phyloP scores from a whole-genome alignment of 1,140 invertebrate genomes.

The Diachasma alloeum region DNA sequence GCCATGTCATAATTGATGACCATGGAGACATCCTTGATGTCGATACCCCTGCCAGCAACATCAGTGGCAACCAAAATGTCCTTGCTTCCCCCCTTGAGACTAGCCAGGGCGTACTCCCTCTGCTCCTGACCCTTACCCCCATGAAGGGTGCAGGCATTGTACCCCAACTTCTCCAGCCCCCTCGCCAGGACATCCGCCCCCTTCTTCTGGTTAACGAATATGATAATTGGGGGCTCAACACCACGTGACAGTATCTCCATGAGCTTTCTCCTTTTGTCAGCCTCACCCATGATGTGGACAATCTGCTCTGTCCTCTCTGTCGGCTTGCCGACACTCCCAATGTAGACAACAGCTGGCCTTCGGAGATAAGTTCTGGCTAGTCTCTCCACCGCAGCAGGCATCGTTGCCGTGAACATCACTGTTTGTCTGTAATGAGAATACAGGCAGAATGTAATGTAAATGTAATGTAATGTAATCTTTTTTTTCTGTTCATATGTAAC shows the following conservation, averaged over 20 bases:
- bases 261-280: slow-evolving; percentile 91
- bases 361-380: slow-evolving; percentile 94
- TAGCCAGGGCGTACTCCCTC: slow-evolving; percentile 96
- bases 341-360: slow-evolving; percentile 97
- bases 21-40: slow-evolving; percentile 98
- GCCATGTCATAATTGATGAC: slow-evolving; percentile 99
- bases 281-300: slow-evolving; percentile 93
- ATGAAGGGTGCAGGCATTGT: slow-evolving; percentile 96
- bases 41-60: slow-evolving; percentile 99
- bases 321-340: slow-evolving; percentile 98
- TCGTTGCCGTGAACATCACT: slow-evolving; percentile 99
- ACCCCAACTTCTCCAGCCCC: slow-evolving; percentile 96
- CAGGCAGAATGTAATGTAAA: too few relatives aligned
- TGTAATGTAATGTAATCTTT: too few relatives aligned
- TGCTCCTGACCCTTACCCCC: slow-evolving; percentile 99
- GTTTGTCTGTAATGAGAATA: too few relatives aligned
- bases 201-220: slow-evolving; percentile 99
- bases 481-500: too few relatives aligned
- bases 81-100: slow-evolving; percentile 93
- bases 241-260: slow-evolving; percentile 86
- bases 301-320: slow-evolving; percentile 98
- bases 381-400: slow-evolving; percentile 97
- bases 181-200: slow-evolving; percentile 98
- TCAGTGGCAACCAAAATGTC: slow-evolving; percentile 99
- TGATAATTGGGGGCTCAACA: slow-evolving; percentile 96